Base-by-base conservation (phyloP, 2,888 invertebrate genomes). In the Caenorhabditis angaria region DNA sequence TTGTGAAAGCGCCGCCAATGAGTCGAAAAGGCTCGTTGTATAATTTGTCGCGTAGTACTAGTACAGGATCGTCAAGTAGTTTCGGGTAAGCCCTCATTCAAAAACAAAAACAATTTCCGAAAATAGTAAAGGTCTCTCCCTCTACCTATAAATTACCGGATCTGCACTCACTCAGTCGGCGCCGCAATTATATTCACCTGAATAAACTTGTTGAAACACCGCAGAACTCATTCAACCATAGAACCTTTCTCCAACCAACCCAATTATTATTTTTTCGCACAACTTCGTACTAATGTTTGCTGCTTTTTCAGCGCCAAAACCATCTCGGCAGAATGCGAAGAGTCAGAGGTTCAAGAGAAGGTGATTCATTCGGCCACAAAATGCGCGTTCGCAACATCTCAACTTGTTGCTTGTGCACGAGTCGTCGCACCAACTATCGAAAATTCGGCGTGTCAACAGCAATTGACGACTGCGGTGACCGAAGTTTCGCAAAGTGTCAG, bases 381-480 rank as follows among this genome's bases (percentile, higher is more conserved):
- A 88, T 96, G 96, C 88, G 99, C 99, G 0, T 90, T 97, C 51
- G 95, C 97, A 6, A 97, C 99, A 5, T 97, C 97, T 50, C 97
- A 97, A 87, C 91, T 99, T 2, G 97, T 99, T 0, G 97, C 87
- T 10, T 83, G 84, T 85, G 84, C 86, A 25, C 79, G 86, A 2
- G 90, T 91, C 58, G 90, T 91, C 18, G 90, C 91, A 0, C 91
- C 91, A 10, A 91, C 91, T 20, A 91, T 91, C 74, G 88, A 89
- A 61, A 90, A 89, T 81, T 90, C 90, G 8, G 89, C 89, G n/a
- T 91, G 90, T 83, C 91, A 97, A 87, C 93, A 94, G 82, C 97
- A 97, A 88, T 89, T 99, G 71, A 92, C 93, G 65, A 93, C 93
- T 67, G 97, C 99, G 0, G 94, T 96, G 0, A 92, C 94, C 22